phyloP scores from a whole-genome alignment of 2,113 vertebrate species.

The Nothocercus nigrocapillus region DNA sequence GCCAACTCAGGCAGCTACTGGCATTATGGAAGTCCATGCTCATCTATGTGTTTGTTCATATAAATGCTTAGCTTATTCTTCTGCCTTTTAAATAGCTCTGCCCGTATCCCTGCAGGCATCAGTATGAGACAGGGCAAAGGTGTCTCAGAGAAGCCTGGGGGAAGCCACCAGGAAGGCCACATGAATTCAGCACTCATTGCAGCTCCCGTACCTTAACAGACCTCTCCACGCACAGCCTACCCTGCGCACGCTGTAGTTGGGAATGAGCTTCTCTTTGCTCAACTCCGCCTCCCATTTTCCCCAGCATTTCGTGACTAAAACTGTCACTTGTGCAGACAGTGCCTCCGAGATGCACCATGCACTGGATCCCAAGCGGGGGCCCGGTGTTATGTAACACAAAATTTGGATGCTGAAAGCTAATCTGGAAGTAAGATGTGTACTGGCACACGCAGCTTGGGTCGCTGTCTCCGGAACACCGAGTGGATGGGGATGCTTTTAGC shows the following conservation, averaged over 20 bases:
- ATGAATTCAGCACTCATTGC: not conserved
- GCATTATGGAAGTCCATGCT: not conserved
- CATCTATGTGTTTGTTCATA: not conserved
- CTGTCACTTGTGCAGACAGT: not conserved
- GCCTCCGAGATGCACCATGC: rapidly evolving
- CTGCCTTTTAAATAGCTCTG: not conserved
- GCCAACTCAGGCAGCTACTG: rapidly evolving
- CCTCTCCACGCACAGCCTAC: not conserved
- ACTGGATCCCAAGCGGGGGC: not conserved
- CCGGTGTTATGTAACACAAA: rapidly evolving
- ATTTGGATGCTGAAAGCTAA: not conserved
- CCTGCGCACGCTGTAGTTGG: rapidly evolving
- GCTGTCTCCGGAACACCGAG: not conserved
- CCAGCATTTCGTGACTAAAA: rapidly evolving
- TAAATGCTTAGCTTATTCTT: not conserved
- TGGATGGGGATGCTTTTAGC: not conserved
- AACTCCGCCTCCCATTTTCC: not conserved
- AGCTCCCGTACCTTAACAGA: not conserved
- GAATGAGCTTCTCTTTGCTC: not conserved
- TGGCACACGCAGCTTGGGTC: not conserved
- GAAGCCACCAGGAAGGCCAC: not conserved
- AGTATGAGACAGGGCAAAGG: not conserved
- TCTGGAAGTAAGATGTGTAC: not conserved
- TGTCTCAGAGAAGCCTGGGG: not conserved
- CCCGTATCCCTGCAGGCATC: not conserved